Evolutionary conservation across 1,140 invertebrate species (phyloP).

Genomic region (Notospermus geniculatus): DNA sequence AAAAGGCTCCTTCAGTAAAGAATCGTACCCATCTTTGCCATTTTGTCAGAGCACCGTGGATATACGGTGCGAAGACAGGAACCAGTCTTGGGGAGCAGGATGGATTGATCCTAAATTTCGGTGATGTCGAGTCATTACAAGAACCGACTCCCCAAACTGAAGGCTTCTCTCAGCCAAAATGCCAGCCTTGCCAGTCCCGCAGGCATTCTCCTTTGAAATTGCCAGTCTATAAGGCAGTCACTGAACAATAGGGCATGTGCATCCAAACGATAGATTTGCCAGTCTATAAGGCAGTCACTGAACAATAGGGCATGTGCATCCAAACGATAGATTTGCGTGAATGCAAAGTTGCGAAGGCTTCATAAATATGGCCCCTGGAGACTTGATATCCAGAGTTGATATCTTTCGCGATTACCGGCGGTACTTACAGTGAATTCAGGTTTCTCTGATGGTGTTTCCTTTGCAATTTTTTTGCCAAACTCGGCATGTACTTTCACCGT

Average conservation of each 20-base stretch:
- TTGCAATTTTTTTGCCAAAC: conserved; percentile 29
- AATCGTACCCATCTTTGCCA: no score
- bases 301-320: no score
- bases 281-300: background rate
- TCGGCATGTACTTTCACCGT: conserved; percentile 44
- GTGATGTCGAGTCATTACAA: background rate
- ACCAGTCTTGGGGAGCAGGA: background rate
- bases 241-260: no score
- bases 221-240: background rate
- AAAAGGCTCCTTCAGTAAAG: no score
- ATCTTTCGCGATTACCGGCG: background rate
- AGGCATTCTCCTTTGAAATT: background rate
- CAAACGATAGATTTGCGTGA: no score
- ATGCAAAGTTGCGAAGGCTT: no score
- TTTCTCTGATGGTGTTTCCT: conserved; percentile 19
- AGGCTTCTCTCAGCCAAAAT: background rate
- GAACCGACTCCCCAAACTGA: background rate
- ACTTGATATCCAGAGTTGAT: no score
- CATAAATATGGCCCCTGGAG: no score
- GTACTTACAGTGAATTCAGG: conserved; percentile 39
- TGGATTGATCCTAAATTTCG: background rate
- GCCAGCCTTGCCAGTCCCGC: background rate
- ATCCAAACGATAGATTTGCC: no score
- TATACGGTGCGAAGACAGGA: no score
- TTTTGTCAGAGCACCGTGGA: no score